A percentile compares a stretch with the other conserved stretches of the same genome.
Evolutionary conservation across 2,113 vertebrate genomes (phyloP).

Genomic region (Centropristis striata): DNA sequence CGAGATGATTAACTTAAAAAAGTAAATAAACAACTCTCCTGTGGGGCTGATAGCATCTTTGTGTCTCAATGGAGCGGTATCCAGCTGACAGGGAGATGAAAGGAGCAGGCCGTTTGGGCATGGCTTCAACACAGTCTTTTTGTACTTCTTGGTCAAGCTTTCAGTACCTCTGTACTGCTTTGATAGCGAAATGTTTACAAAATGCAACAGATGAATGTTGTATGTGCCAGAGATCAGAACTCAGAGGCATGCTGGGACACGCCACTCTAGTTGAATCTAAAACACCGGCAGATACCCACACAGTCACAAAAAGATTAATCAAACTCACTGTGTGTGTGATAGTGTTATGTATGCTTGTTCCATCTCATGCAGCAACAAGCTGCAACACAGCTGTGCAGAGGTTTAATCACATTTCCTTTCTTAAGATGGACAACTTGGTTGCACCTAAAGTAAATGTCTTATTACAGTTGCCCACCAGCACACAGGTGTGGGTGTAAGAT

Average conservation of each 20-base stretch:
- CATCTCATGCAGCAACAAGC: slow-evolving; percentile 32
- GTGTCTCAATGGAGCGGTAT: slow-evolving; percentile 54
- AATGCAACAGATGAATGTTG: slow-evolving; percentile 60
- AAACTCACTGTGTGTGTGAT: slow-evolving; percentile 18
- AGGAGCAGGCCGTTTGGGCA: slow-evolving; percentile 62
- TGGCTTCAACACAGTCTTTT: slow-evolving; percentile 57
- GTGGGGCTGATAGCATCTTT: slow-evolving; percentile 66
- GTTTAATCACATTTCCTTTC: slow-evolving; percentile 67
- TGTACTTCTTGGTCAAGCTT: slow-evolving; percentile 62
- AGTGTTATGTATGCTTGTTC: slow-evolving; percentile 40
- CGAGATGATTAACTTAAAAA: slow-evolving; percentile 62
- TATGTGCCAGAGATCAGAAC: slow-evolving; percentile 59
- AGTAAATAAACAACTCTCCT: slow-evolving; percentile 75
- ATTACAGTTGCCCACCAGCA: slow-evolving; percentile 53
- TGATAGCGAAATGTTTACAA: slow-evolving; percentile 67
- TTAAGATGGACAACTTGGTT: slow-evolving; percentile 43
- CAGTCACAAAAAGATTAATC: slow-evolving; percentile 62
- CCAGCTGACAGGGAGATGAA: slow-evolving; percentile 75
- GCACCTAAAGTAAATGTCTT: slow-evolving; percentile 30
- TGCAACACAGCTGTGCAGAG: slow-evolving; percentile 19
- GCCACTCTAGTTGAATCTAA: slow-evolving; percentile 46
- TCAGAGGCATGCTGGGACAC: slow-evolving; percentile 53
- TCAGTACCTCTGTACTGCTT: slow-evolving; percentile 25
- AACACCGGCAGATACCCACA: slow-evolving; percentile 40
- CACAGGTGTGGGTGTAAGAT: slow-evolving; percentile 66